Percentiles rank a stretch among this genome's conserved stretches.
Conservation (phyloP, 2,888 invertebrate genomes). For the Trachelus tabidus region DNA sequence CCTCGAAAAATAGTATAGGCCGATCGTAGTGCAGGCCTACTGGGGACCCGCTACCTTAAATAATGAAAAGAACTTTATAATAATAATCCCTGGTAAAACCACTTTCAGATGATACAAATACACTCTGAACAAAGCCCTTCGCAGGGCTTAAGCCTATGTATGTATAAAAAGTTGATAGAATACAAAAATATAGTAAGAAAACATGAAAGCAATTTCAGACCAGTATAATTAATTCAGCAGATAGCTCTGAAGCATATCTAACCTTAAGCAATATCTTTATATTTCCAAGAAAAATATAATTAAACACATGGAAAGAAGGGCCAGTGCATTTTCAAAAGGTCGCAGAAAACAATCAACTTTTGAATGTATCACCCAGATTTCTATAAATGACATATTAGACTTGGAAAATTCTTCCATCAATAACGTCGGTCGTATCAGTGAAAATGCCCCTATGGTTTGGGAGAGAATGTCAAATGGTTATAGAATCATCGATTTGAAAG, state of each 20-base stretch:
- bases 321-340: not conserved
- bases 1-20: no score
- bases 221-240: not conserved
- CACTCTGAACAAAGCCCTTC: not conserved
- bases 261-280: not conserved
- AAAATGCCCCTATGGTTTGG: constrained; percentile 29
- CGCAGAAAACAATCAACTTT: not conserved
- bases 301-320: not conserved
- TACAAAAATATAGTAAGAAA: no score
- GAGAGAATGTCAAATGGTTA: constrained; percentile 39
- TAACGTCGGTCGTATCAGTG: not conserved
- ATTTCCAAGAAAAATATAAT: not conserved
- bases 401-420: not conserved
- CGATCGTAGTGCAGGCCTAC: no score
- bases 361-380: not conserved
- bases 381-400: not conserved
- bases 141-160: no score
- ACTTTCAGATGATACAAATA: not conserved
- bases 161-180: no score
- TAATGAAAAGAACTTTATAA: no score
- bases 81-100: not conserved
- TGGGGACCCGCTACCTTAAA: no score
- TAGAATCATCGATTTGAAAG: constrained; percentile 38
- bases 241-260: not conserved
- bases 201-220: not conserved